These are phyloP conservation scores for Cosmia pyralina DNA, from an alignment of 2,888 invertebrate species.

Conservation along the genomic window DNA sequence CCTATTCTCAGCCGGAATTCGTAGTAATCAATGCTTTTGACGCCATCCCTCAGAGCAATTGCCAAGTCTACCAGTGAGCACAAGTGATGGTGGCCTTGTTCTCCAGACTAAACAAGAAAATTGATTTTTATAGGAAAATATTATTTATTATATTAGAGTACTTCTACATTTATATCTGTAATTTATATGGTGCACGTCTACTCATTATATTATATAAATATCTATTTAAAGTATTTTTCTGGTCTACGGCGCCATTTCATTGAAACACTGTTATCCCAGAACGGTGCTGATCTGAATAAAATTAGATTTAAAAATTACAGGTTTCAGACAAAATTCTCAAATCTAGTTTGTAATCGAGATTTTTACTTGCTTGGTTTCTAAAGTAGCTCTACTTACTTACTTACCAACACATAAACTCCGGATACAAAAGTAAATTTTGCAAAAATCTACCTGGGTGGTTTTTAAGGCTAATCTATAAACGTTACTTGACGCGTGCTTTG, in stretches of 20 bases:
- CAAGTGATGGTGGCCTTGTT: constrained; percentile 93
- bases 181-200: no score
- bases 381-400: not conserved
- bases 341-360: not conserved
- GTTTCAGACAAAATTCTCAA: not conserved
- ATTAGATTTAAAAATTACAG: not conserved
- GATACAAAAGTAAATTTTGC: no score
- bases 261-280: not conserved
- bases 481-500: not conserved
- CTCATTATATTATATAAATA: no score
- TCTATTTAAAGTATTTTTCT: not conserved
- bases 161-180: not conserved
- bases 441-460: no score
- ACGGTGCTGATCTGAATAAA: no score
- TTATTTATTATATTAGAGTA: not conserved
- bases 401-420: no score
- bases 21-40: constrained; percentile 97
- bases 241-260: not conserved
- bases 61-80: constrained; percentile 98
- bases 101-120: constrained; percentile 68
- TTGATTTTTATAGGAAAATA: not conserved
- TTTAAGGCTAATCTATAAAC: not conserved
- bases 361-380: not conserved
- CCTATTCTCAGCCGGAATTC: constrained; percentile 98
- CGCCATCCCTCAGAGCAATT: constrained; percentile 95